Percentiles rank a stretch among this genome's conserved stretches.
Conservation (phyloP, 2,888 invertebrate genomes). For the Mayetiola destructor region DNA sequence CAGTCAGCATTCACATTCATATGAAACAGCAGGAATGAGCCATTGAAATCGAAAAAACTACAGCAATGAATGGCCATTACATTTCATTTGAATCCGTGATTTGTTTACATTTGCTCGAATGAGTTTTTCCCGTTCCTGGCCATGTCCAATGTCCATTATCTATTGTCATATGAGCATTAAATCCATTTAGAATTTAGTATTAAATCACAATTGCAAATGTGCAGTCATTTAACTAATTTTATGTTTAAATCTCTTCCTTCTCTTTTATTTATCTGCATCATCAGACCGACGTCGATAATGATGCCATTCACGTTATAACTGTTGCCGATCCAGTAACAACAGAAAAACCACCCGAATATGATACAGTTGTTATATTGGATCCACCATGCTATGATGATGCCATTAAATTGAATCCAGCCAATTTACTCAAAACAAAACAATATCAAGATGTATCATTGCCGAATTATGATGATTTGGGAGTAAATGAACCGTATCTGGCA, state of each 20-base stretch:
- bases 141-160: background rate
- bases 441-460: slow-evolving; percentile 5
- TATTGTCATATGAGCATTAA: background rate
- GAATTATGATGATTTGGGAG: slow-evolving; percentile 1
- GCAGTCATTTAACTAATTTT: slow-evolving; percentile 18
- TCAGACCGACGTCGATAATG: slow-evolving; percentile 43
- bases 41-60: no score
- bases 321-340: slow-evolving; percentile 38
- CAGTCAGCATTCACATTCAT: no score
- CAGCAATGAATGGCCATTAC: no score
- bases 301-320: slow-evolving; percentile 50
- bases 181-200: background rate
- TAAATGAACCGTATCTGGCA: background rate
- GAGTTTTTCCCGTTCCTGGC: no score
- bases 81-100: no score
- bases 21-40: no score
- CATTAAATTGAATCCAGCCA: slow-evolving; percentile 50
- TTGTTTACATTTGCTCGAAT: no score
- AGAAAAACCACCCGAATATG: slow-evolving; percentile 59
- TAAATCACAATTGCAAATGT: background rate
- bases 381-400: slow-evolving; percentile 61
- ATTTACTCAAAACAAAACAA: slow-evolving; percentile 34
- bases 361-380: slow-evolving; percentile 44
- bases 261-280: no score
- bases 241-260: slow-evolving; percentile 17